Percentiles rank a stretch among this genome's conserved stretches.
These are phyloP conservation scores for Liopterus haemorrhoidalis DNA, from an alignment of 2,888 invertebrate genomes.

Conservation along the genomic window DNA sequence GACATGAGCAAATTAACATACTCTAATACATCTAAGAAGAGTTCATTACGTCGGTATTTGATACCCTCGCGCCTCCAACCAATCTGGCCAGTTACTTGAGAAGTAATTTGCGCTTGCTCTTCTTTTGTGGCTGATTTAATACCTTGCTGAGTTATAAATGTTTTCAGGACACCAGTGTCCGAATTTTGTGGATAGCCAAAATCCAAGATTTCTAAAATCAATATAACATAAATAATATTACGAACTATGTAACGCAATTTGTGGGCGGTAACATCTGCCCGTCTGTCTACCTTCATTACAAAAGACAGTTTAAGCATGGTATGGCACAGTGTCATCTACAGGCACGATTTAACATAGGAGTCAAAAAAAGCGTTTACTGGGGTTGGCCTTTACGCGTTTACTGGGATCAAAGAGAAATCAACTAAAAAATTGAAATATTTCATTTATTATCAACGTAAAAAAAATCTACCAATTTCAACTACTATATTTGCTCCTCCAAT, in stretches of 20 bases:
- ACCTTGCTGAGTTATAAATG: constrained; percentile 99
- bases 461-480: too few relatives aligned
- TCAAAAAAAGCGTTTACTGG: too few relatives aligned
- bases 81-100: constrained; percentile 93
- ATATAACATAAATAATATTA: constrained; percentile 11
- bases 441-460: too few relatives aligned
- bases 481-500: too few relatives aligned
- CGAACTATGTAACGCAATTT: too few relatives aligned
- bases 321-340: too few relatives aligned
- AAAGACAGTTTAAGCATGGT: neutral
- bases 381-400: too few relatives aligned
- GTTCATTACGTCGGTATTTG: constrained; percentile 96
- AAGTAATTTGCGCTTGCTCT: constrained; percentile 98
- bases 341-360: too few relatives aligned
- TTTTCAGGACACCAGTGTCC: constrained; percentile 97
- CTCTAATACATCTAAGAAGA: constrained; percentile 97
- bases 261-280: neutral
- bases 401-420: too few relatives aligned
- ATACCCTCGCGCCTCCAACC: constrained; percentile 99
- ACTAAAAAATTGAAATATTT: too few relatives aligned
- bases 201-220: constrained; percentile 84
- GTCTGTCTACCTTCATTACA: constrained; percentile 1
- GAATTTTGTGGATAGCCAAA: constrained; percentile 99
- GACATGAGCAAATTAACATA: constrained; percentile 99
- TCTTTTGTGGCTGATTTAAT: constrained; percentile 98